These are phyloP conservation scores for Pimephales promelas DNA, from an alignment of 2,113 vertebrate species.

Conservation along the genomic window DNA sequence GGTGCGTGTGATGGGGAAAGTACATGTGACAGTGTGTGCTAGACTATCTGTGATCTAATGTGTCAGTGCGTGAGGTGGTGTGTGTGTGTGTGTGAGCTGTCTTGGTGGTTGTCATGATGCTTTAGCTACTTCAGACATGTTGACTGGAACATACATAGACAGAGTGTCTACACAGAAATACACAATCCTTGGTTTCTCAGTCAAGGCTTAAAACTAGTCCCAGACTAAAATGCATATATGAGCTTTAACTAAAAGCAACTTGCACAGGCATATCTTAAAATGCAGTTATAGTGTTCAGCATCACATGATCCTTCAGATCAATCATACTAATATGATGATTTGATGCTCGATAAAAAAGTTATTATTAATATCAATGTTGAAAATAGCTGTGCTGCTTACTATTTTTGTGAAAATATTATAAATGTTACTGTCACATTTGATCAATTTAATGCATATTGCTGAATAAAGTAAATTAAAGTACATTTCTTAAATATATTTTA, in stretches of 20 bases:
- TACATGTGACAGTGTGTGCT: conserved; percentile 32
- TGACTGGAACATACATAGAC: conserved; percentile 22
- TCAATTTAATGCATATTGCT: not conserved
- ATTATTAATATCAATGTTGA: not conserved
- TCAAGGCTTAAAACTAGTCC: too few relatives aligned
- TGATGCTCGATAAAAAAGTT: not conserved
- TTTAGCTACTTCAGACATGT: conserved; percentile 27
- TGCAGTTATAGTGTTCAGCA: not conserved
- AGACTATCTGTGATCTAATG: conserved; percentile 42
- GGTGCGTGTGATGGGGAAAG: conserved; percentile 17
- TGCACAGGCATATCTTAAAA: too few relatives aligned
- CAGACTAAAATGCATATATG: too few relatives aligned
- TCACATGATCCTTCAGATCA: not conserved
- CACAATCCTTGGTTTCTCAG: not conserved
- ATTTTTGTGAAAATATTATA: not conserved
- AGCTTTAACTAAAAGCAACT: too few relatives aligned
- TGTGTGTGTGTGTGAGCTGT: conserved; percentile 24
- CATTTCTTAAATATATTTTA: too few relatives aligned
- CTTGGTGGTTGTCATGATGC: conserved; percentile 13
- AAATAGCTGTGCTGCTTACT: not conserved
- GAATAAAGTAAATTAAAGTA: not conserved
- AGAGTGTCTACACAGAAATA: conserved; percentile 10
- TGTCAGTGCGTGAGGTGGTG: conserved; percentile 26
- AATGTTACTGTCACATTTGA: not conserved
- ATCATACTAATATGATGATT: not conserved